Base-by-base conservation (phyloP, 2,888 invertebrate genomes). In the Yponomeuta malinellus region DNA sequence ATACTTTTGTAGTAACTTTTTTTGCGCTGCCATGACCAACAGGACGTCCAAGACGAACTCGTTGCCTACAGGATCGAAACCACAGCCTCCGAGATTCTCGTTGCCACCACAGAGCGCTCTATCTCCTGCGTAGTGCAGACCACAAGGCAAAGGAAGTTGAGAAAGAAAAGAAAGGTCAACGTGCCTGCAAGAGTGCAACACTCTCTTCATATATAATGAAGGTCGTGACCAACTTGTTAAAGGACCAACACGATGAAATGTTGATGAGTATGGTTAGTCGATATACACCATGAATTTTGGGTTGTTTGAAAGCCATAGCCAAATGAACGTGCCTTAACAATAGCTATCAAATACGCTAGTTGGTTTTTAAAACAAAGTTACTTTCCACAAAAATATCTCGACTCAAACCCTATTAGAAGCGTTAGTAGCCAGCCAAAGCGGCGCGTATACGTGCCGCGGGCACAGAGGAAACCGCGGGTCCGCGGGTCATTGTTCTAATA, bases 231-330 rank as follows among this genome's bases (percentile, higher is more conserved):
- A 89, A 89, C 74, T 76, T 90, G 70, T 72, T 89, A 9, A 90
- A 90, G 75, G 88, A 89, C 65, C 72, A 75, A 0, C 77, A 72
- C 10, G 90, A 90, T 65, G 88, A 89, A 73, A 84, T 82, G 82
- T 80, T 90, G 0, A 85, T 86, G 0, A 78, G 74, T 69, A 86
- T 85, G 70, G 90, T 90, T 71, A 83, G 84, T 79, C 71, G n/a
- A 72, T 43, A 72, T 71, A 2, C 37, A 37, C 37, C 37, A 23
- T 37, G 37, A 37, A 5, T 37, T 37, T 2, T 37, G 37, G 37
- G 37, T 2, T 2, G 4, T 37, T 37, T 37, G 37, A 5, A 37
- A 37, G 37, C 2, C 37, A 4, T 37, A 37, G 23, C 37, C 2
- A 37, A 37, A 37, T 2, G 5, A 37, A 37, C 37, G 37, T 4